Conservation (phyloP, 2,113 vertebrate species). For the Malurus cyaneus region DNA sequence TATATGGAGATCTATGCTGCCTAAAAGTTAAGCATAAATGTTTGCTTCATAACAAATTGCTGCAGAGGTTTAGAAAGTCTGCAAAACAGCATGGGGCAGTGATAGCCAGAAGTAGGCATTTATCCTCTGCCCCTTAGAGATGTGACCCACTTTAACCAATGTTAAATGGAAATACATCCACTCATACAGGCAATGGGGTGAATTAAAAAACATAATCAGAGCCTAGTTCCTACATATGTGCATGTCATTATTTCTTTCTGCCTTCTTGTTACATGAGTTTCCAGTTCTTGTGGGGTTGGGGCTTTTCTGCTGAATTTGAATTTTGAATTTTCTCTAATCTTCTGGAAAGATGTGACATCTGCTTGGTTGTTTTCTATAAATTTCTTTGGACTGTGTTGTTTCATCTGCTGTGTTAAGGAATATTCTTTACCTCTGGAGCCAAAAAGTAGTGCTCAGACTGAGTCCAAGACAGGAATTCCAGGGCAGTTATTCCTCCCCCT, state of each 20-base stretch:
- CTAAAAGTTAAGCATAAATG: not conserved
- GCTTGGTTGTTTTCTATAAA: not conserved
- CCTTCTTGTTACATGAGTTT: not conserved
- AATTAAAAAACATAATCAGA: not conserved
- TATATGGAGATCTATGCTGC: not conserved
- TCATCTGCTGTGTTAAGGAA: not conserved
- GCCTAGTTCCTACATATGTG: rapidly evolving
- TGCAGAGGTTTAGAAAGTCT: not conserved
- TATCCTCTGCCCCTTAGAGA: not conserved
- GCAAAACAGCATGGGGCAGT: not conserved
- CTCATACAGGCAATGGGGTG: not conserved
- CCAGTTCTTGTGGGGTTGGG: not conserved
- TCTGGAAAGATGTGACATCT: not conserved
- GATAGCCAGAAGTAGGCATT: not conserved
- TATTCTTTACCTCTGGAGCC: not conserved
- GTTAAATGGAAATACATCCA: not conserved
- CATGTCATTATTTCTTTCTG: not conserved
- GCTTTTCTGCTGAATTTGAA: not conserved
- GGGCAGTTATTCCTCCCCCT: not conserved
- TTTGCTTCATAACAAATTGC: not conserved
- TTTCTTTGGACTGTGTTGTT: not conserved
- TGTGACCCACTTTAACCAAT: not conserved
- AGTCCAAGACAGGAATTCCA: not conserved
- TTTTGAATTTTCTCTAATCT: not conserved
- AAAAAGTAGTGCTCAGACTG: not conserved